phyloP scores from a whole-genome alignment of 2,113 vertebrate genomes.

The Naja naja region DNA sequence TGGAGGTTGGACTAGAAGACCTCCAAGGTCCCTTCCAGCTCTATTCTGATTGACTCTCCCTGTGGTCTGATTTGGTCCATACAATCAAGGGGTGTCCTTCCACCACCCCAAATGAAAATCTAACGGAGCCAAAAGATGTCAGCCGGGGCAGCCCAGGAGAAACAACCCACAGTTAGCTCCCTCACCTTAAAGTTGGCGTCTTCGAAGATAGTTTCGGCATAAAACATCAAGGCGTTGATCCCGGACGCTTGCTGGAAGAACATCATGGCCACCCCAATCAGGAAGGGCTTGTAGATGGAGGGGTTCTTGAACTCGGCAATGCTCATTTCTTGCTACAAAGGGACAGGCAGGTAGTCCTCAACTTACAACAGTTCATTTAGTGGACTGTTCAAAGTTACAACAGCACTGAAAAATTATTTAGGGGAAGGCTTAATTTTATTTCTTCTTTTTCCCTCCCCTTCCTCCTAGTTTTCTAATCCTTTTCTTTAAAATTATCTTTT shows the following conservation, averaged over 20 bases:
- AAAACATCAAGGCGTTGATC: conserved; percentile 96
- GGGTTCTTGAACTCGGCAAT: conserved; percentile 76
- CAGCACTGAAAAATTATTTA: neutral
- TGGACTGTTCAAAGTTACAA: neutral
- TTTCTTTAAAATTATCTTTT: too few relatives aligned
- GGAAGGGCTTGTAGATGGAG: conserved; percentile 83
- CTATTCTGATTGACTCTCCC: neutral
- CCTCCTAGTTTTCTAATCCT: too few relatives aligned
- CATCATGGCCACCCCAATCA: conserved; percentile 85
- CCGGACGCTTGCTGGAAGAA: conserved; percentile 89
- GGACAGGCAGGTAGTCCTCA: neutral
- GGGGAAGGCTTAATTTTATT: neutral
- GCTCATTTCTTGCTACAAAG: conserved; percentile 67
- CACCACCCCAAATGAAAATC: neutral
- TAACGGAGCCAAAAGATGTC: neutral
- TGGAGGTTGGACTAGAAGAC: neutral
- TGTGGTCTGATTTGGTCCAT: neutral
- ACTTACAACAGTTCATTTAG: neutral
- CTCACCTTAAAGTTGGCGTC: conserved; percentile 85
- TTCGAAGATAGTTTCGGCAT: conserved; percentile 87
- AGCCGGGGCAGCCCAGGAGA: neutral
- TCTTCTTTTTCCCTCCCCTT: too few relatives aligned
- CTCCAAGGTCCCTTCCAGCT: neutral
- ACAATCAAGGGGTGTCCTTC: neutral
- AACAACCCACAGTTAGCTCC: fast-evolving